Base-by-base conservation (phyloP, 2,797 vertebrate genomes). In the Onychomys torridus region DNA sequence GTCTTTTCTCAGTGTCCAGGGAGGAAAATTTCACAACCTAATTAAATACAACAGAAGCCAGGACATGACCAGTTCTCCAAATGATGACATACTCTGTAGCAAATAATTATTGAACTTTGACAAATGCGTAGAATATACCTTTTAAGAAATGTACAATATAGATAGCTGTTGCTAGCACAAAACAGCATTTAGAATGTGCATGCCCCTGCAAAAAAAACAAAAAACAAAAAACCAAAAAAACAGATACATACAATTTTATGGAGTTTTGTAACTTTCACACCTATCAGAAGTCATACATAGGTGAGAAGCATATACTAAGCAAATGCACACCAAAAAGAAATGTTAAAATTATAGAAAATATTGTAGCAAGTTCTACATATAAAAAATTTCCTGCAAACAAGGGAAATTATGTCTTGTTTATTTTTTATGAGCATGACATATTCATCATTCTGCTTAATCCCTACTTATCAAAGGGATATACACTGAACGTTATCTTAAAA, bases 211-310 rank as follows among this genome's bases (percentile, higher is more conserved):
- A n/a, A n/a, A n/a, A n/a, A n/a, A n/a, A n/a, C n/a, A n/a, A n/a
- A n/a, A n/a, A 63, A 25, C 23, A 43, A n/a, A n/a, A n/a, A n/a
- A n/a, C n/a, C n/a, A n/a, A n/a, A n/a, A n/a, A 55, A 63, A 25
- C 23, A 43, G 12, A 61, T 8, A 97, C 85, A 96, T 85, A 93
- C 2, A 63, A 86, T 89, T 98, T 94, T 97, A 97, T 96, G 93
- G 32, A 84, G 89, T 95, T 96, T 97, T 97, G 27, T 94, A 96
- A 96, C 91, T 98, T 97, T 97, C n/a, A 96, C 97, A 67, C 10
- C 67, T 97, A 97, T 96, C 67, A 97, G 85, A 97, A 98, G 97
- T 95, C 5, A 97, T 97, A 92, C 86, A 93, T 96, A 97, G 87
- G 52, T 97, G 97, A 97, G 91, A 73, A 98, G 46, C 0, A 0